These are phyloP conservation scores for Pachyuromys duprasi DNA, from an alignment of 2,797 vertebrate species.

Conservation along the genomic window DNA sequence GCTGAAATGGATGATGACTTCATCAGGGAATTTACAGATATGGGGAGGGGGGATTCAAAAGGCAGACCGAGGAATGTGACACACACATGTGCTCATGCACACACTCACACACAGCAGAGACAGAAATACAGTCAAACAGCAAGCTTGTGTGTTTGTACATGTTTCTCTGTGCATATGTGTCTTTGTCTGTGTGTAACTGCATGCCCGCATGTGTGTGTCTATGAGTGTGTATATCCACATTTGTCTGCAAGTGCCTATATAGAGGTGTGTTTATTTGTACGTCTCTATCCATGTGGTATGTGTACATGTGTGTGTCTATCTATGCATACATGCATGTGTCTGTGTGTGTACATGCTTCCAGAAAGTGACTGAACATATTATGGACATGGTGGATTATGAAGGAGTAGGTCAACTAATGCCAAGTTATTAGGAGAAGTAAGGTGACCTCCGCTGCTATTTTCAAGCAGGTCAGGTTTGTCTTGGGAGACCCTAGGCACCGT, in stretches of 20 bases:
- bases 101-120: background rate
- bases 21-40: background rate
- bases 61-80: background rate
- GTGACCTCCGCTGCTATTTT: background rate
- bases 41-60: no score
- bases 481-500: background rate
- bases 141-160: background rate
- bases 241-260: background rate
- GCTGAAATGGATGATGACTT: slow-evolving; percentile 25
- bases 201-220: background rate
- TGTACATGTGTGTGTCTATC: rapidly evolving
- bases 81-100: background rate
- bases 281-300: background rate
- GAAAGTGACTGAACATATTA: background rate
- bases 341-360: background rate
- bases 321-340: background rate
- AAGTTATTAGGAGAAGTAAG: background rate
- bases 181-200: background rate
- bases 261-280: background rate
- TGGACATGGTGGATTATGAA: background rate
- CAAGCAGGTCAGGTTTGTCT: background rate
- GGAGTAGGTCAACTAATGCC: background rate
- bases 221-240: background rate
- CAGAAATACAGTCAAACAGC: background rate
- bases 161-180: background rate